Base-by-base conservation (phyloP, 2,888 invertebrate genomes). In the Xanthia icteritia region DNA sequence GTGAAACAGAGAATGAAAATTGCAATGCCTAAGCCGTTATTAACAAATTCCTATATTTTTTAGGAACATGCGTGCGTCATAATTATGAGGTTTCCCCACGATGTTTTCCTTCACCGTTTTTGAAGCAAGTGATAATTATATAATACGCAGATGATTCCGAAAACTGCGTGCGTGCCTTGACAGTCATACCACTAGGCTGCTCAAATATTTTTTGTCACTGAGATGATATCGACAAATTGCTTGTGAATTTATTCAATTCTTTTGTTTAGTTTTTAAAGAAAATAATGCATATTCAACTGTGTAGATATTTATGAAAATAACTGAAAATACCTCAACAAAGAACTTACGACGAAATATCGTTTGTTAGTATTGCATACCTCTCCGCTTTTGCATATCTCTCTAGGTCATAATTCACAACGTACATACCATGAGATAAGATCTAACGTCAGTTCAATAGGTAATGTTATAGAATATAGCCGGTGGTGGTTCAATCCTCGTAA, bases 391-490 rank as follows among this genome's bases (percentile, higher is more conserved):
- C 80, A 87, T 86, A 84, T 84, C 86, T 88, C 80, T 79, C 82
- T 81, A 48, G 31, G 65, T 76, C 61, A 60, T 81, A 85, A 88
- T 88, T 86, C 82, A 85, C 76, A 79, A 76, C 82, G 63, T 78
- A 82, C 76, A 71, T 76, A 81, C 71, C 64, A 27, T 20, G 66
- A 77, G 87, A 88, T 88, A 86, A 81, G 83, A 88, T 88, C 87
- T 85, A 85, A 86, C 79, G 84, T 84, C 87, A 81, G 83, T 80
- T 84, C 82, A 88, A 88, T 88, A n/a, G n/a, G n/a, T n/a, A 85
- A 84, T 84, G 82, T 82, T 80, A 78, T 88, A 88, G 86, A 82
- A 84, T 88, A 86, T 84, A 88, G 77, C 84, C 60, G 8, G 76
- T 61, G 79, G 67, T 75, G 69, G 79, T 86, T 84, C 79, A 85